Conservation (phyloP, 2,113 vertebrate genomes). For the Capricornis sumatraensis region DNA sequence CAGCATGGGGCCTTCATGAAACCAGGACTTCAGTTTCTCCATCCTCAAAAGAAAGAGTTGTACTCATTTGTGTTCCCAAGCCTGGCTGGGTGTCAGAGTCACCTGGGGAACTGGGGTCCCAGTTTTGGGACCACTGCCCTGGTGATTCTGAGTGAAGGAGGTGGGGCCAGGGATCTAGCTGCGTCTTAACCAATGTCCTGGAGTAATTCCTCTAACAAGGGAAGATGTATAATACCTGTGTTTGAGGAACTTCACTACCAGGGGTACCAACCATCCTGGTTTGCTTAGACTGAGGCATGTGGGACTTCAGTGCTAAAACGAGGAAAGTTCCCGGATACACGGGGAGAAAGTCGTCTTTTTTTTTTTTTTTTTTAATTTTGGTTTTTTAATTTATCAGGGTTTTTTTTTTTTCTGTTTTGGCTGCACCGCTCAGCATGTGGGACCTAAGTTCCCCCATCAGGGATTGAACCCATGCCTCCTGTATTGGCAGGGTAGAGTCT, state of each 20-base stretch:
- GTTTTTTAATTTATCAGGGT: background rate
- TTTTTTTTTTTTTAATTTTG: too few species aligned
- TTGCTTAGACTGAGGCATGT: background rate
- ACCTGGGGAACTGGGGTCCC: background rate
- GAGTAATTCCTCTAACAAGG: background rate
- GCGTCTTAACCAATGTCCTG: background rate
- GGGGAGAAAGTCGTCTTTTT: too few species aligned
- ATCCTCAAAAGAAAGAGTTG: background rate
- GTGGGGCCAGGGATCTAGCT: background rate
- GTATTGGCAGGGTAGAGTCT: background rate
- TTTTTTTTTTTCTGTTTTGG: background rate
- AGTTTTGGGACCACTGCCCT: background rate
- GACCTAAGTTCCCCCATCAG: background rate
- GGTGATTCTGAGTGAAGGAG: background rate
- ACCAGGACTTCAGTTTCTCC: background rate
- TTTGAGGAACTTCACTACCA: background rate
- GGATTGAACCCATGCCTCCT: background rate
- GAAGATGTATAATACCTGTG: background rate
- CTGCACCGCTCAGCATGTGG: background rate
- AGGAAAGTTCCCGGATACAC: too few species aligned
- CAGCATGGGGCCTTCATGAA: background rate
- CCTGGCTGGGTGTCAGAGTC: background rate
- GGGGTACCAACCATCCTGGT: background rate
- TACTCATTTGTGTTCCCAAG: background rate
- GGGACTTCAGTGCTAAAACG: background rate